These are phyloP conservation scores for Bedellia somnulentella DNA, from an alignment of 2,888 invertebrate species.

Conservation along the genomic window DNA sequence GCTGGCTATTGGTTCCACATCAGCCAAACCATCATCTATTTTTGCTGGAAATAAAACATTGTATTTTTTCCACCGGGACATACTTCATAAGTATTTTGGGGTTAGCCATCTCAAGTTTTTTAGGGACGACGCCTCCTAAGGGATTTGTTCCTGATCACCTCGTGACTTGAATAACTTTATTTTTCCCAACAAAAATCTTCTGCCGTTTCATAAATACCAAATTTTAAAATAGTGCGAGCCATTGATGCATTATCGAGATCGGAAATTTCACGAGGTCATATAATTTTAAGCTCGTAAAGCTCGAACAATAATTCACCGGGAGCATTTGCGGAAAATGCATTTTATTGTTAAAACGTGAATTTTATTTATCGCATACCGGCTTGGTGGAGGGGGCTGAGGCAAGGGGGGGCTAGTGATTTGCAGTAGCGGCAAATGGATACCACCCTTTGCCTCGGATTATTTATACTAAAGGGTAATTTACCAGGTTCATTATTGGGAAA, in stretches of 20 bases:
- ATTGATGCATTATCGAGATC: constrained; percentile 58
- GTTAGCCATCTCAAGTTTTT: too few species aligned
- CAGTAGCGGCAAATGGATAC: constrained; percentile 51
- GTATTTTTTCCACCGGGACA: constrained; percentile 50
- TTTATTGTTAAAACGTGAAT: constrained; percentile 63
- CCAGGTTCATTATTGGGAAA: constrained; percentile 56
- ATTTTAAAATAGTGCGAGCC: too few species aligned
- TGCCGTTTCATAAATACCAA: too few species aligned
- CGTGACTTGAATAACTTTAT: constrained; percentile 43
- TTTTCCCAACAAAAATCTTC: constrained; percentile 28
- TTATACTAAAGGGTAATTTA: constrained; percentile 58
- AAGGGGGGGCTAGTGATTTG: constrained; percentile 43
- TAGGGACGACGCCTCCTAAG: too few species aligned
- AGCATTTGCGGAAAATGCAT: constrained; percentile 63
- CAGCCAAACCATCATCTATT: constrained; percentile 55
- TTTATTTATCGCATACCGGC: constrained; percentile 58
- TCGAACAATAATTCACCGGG: constrained; percentile 52
- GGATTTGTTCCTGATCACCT: too few species aligned
- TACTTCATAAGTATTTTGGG: constrained; percentile 52
- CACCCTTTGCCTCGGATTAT: constrained; percentile 57
- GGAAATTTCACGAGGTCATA: constrained; percentile 58
- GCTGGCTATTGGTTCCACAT: constrained; percentile 54
- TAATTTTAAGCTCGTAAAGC: constrained; percentile 62
- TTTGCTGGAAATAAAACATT: constrained; percentile 55
- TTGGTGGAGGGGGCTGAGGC: constrained; percentile 27